These are phyloP conservation scores for Chydorus sphaericus DNA, from an alignment of 2,888 invertebrate genomes.

Conservation along the genomic window DNA sequence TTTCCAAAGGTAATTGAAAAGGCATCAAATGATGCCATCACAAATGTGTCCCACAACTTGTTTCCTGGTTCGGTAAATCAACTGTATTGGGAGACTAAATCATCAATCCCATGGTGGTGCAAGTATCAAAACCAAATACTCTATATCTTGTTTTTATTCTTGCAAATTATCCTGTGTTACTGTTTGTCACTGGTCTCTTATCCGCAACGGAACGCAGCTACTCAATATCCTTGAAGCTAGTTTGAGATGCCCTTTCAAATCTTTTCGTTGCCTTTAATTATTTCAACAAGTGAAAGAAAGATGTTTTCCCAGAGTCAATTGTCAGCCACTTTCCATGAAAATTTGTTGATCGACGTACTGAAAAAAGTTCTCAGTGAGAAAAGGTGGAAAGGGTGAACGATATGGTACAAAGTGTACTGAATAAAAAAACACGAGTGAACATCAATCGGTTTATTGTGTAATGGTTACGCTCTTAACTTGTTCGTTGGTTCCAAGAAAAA, in stretches of 20 bases:
- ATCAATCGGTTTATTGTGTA: neutral
- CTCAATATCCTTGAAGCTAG: too few relatives aligned
- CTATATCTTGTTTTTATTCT: constrained; percentile 2
- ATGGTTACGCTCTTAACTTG: too few relatives aligned
- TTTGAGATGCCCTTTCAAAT: too few relatives aligned
- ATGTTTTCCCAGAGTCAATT: too few relatives aligned
- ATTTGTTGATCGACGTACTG: neutral
- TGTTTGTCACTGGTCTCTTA: too few relatives aligned
- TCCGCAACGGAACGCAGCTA: too few relatives aligned
- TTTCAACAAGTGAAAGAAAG: too few relatives aligned
- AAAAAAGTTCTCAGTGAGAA: neutral
- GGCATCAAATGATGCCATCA: constrained; percentile 3
- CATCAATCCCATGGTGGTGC: constrained; percentile 2
- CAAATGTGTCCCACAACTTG: neutral
- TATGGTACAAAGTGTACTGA: neutral
- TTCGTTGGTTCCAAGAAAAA: too few relatives aligned
- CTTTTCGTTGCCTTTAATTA: too few relatives aligned
- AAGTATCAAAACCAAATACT: constrained; percentile 5
- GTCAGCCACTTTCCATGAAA: constrained; percentile 6
- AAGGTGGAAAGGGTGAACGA: neutral
- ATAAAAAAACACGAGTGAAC: neutral
- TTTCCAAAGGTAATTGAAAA: constrained; percentile 10
- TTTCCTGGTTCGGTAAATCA: neutral
- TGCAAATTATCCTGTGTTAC: neutral
- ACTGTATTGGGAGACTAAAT: neutral